Conservation (phyloP, 2,888 invertebrate genomes). For the Netelia virgata region DNA sequence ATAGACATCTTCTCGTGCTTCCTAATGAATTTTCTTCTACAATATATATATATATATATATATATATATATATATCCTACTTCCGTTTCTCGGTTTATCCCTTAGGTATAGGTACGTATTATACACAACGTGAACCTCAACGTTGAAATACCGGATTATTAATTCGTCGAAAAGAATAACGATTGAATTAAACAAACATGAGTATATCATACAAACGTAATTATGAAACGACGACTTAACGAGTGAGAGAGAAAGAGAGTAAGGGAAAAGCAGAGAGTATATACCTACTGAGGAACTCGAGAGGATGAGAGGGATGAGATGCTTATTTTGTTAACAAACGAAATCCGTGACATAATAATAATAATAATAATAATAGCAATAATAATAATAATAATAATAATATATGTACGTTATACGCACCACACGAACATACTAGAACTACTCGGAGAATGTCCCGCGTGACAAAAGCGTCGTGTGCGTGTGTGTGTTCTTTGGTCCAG, state of each 20-base stretch:
- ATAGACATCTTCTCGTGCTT: neutral
- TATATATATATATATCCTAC: too few species aligned
- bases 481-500: conserved; percentile 62
- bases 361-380: conserved; percentile 24
- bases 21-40: neutral
- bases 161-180: conserved; percentile 33
- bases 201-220: conserved; percentile 42
- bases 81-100: neutral
- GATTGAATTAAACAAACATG: conserved; percentile 35
- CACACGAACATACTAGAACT: conserved; percentile 1
- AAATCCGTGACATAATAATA: conserved; percentile 52
- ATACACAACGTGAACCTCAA: neutral
- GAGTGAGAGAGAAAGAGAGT: conserved; percentile 25
- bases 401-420: conserved; percentile 32
- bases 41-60: too few species aligned
- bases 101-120: neutral
- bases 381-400: conserved; percentile 27
- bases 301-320: neutral
- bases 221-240: conserved; percentile 46
- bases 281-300: neutral
- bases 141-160: neutral
- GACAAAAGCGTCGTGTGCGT: conserved; percentile 28
- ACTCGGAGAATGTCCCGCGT: conserved; percentile 36
- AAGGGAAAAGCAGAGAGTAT: neutral
- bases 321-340: conserved; percentile 58